Base-by-base conservation (phyloP, 2,797 vertebrate species). In the Syncerus caffer region DNA sequence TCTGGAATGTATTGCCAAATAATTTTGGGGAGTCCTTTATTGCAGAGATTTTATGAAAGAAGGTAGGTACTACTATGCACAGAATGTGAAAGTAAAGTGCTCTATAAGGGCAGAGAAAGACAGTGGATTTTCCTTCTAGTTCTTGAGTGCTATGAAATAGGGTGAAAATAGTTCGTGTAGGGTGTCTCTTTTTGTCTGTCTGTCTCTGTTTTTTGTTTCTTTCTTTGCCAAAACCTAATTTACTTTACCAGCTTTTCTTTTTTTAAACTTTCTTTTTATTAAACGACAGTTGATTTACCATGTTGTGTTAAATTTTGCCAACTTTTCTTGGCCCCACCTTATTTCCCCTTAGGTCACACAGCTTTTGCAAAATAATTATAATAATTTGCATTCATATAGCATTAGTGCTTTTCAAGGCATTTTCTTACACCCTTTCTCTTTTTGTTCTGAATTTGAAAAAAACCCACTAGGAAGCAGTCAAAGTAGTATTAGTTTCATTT, bases 291-390 rank as follows among this genome's bases (percentile, higher is more conserved):
- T 78, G 42, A 74, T 45, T 76, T 45, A 45, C 38, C 38, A 27
- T 8, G 38, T 45, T 76, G 38, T 45, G 38, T 76, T 76, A 27
- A 42, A 76, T 27, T 42, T 76, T 76, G 38, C 7, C 27, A 88
- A 17, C 19, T 90, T 95, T 95, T 31, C 78, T 95, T 92, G 42
- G 23, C 88, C 21, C 90, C 15, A n/a, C 11, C 19, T 90, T 29
- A 89, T 71, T 92, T 96, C 19, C 60, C 19, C 34, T 76, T 51
- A 74, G 45, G 34, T 80, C 25, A 88, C 21, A 85, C 6, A 80
- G 74, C 7, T 92, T 97, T 95, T 95, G 21, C 12, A n/a, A 86
- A 95, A 31, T 87, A 93, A 47, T 62, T 55, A 57, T 57, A 89
- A 93, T 90, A 80, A 86, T 89, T 93, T 78, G 6, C 60, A 89